Evolutionary conservation across 92 coral and sea anemone species (phyloP).

Genomic region (Epizoanthus ramosus): DNA sequence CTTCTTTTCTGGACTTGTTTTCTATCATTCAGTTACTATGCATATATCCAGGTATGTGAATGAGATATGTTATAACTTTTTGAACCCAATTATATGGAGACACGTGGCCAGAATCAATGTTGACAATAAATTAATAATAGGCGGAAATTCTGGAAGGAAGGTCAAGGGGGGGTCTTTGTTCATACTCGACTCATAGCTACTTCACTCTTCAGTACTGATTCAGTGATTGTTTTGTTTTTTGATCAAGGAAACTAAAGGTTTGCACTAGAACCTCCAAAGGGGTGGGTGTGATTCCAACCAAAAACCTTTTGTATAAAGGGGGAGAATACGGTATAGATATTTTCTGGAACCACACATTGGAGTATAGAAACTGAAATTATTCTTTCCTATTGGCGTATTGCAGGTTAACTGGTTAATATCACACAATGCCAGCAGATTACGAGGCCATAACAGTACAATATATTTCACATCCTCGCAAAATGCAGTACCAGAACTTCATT

Average conservation of each 20-base stretch:
- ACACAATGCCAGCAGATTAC: neutral
- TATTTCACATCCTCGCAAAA: no score
- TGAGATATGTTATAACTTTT: neutral
- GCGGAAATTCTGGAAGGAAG: neutral
- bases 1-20: constrained; percentile 8
- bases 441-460: no score
- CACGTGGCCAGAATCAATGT: neutral
- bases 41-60: neutral
- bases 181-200: no score
- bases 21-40: neutral
- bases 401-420: constrained; percentile 1
- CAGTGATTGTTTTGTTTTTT: no score
- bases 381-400: neutral
- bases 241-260: no score
- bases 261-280: no score
- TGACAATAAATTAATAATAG: neutral
- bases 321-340: no score
- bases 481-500: neutral
- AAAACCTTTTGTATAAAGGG: no score
- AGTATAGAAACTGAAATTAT: neutral
- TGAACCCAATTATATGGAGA: neutral
- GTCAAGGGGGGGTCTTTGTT: no score
- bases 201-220: no score
- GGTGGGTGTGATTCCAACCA: no score
- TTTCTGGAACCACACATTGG: no score